Conservation (phyloP, 1,140 invertebrate genomes). For the Drosophila nebulosa region DNA sequence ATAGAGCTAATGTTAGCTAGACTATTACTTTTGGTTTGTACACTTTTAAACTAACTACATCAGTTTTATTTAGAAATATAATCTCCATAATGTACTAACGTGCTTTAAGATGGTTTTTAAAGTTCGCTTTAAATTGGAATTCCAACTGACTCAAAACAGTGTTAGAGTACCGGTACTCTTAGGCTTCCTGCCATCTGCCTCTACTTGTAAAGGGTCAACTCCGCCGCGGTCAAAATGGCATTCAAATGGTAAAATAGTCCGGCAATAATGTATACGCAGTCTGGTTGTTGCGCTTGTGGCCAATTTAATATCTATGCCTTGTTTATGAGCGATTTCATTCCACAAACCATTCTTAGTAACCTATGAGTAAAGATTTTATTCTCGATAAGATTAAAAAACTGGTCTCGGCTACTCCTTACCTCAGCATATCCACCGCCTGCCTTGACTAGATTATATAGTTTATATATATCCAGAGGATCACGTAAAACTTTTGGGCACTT, state of each 20-base stretch:
- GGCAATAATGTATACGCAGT: not conserved
- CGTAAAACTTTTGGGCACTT: not conserved
- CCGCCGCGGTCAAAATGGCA: not conserved
- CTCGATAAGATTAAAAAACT: not conserved
- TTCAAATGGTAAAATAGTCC: not conserved
- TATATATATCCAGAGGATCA: not conserved
- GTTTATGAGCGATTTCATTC: not conserved
- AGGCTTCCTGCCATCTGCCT: not conserved
- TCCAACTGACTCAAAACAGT: not conserved
- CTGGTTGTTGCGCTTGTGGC: not conserved
- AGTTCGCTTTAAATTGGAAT: too few species aligned
- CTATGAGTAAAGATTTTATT: not conserved
- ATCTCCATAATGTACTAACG: too few species aligned
- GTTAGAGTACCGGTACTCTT: not conserved
- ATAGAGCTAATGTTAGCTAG: too few species aligned
- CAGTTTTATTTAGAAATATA: too few species aligned
- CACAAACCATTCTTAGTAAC: not conserved
- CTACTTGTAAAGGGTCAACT: not conserved
- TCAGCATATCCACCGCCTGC: not conserved
- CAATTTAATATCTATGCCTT: not conserved
- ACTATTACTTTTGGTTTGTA: too few species aligned
- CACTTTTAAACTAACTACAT: too few species aligned
- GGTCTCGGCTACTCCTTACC: not conserved
- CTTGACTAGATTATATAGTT: not conserved
- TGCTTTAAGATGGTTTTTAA: too few species aligned